A percentile compares a stretch with the other conserved stretches of the same genome.
These are phyloP conservation scores for Drosophila demipolita DNA, from an alignment of 2,888 invertebrate species.

Conservation along the genomic window DNA sequence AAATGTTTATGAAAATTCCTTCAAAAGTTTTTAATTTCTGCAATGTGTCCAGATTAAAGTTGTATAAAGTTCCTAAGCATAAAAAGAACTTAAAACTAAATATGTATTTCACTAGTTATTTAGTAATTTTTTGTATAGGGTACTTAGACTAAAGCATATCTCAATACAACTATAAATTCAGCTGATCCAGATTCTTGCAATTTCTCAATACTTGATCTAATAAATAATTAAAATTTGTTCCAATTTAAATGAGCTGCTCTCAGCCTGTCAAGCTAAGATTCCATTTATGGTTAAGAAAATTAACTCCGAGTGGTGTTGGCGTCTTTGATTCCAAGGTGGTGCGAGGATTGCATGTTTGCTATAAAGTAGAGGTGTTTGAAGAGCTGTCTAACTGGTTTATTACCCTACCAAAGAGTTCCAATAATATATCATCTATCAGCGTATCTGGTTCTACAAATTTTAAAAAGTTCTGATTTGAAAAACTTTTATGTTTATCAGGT, in stretches of 20 bases:
- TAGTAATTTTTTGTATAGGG: constrained; percentile 3
- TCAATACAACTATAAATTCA: neutral
- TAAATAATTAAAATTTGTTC: constrained; percentile 65
- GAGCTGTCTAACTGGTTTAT: constrained; percentile 55
- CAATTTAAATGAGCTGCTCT: constrained; percentile 44
- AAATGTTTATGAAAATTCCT: neutral
- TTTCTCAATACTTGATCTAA: constrained; percentile 50
- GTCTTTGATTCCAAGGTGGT: constrained; percentile 54
- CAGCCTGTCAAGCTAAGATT: constrained; percentile 57
- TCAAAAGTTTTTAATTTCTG: neutral
- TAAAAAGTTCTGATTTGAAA: neutral
- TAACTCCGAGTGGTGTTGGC: constrained; percentile 42
- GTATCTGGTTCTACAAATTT: too few species aligned
- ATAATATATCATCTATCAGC: too few species aligned
- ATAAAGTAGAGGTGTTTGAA: constrained; percentile 30
- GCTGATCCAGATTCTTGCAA: constrained; percentile 64
- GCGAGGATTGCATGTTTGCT: constrained; percentile 45
- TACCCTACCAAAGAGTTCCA: neutral
- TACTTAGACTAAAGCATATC: constrained; percentile 1
- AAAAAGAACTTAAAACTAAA: neutral
- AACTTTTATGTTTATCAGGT: neutral
- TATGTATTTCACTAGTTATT: neutral
- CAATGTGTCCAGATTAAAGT: neutral
- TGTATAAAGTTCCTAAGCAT: neutral
- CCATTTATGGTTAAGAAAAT: constrained; percentile 70